A percentile compares a stretch with the other conserved stretches of the same genome.
These are phyloP conservation scores for Poeciliopsis paucimaculata DNA, from an alignment of 2,797 vertebrate genomes.

Conservation along the genomic window DNA sequence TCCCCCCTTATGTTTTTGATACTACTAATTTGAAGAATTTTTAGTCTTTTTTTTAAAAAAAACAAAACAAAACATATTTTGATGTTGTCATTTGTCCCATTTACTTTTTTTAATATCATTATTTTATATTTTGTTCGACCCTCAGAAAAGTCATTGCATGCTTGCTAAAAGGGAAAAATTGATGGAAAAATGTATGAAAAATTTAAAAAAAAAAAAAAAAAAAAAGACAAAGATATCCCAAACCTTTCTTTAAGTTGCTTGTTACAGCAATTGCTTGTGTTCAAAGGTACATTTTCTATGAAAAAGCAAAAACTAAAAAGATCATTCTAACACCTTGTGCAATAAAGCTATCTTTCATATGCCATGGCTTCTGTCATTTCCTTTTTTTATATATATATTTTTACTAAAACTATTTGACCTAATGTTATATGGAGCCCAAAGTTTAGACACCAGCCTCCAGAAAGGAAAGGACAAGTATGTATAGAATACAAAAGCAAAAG, in stretches of 20 bases:
- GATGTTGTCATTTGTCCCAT: constrained; percentile 82
- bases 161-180: constrained; percentile 88
- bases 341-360: constrained; percentile 99
- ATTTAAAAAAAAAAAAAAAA: constrained; percentile 42
- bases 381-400: background rate
- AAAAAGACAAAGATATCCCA: constrained; percentile 82
- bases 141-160: constrained; percentile 93
- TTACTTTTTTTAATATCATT: constrained; percentile 81
- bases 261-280: constrained; percentile 98
- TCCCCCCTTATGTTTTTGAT: constrained; percentile 76
- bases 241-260: constrained; percentile 91
- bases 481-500: background rate
- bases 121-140: constrained; percentile 84
- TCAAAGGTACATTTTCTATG: constrained; percentile 95
- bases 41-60: constrained; percentile 74
- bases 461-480: background rate
- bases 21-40: constrained; percentile 83
- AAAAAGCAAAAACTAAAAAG: constrained; percentile 91
- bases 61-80: constrained; percentile 50
- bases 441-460: background rate
- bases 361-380: constrained; percentile 76
- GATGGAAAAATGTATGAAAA: constrained; percentile 80
- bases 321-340: constrained; percentile 96
- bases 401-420: constrained; percentile 7
- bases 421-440: background rate